phyloP scores from a whole-genome alignment of 1,140 invertebrate species.

The Armadillidium nasatum region DNA sequence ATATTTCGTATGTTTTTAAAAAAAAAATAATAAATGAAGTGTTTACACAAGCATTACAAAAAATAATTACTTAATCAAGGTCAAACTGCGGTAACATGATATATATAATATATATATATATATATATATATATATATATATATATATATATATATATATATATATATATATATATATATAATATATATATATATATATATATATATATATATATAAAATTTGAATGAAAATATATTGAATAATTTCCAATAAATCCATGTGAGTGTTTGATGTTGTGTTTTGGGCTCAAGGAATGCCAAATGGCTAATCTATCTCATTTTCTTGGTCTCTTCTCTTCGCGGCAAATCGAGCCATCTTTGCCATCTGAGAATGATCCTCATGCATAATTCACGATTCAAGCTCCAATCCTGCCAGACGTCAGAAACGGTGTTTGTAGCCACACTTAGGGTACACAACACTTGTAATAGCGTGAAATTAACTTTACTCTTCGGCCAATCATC shows the following conservation, averaged over 20 bases:
- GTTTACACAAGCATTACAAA: too few relatives aligned
- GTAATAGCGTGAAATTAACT: conserved; percentile 9
- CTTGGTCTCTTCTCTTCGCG: not conserved
- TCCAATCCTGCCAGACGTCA: conserved; percentile 10
- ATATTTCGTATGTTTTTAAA: too few relatives aligned
- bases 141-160: too few relatives aligned
- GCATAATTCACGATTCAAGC: conserved; percentile 7
- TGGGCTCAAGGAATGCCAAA: conserved; percentile 5
- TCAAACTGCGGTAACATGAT: too few relatives aligned
- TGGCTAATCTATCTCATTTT: conserved; percentile 13
- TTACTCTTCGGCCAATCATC: not conserved
- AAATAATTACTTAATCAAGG: too few relatives aligned
- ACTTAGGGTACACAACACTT: not conserved
- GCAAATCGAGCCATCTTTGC: conserved; percentile 9
- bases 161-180: too few relatives aligned
- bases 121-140: too few relatives aligned
- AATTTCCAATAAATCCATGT: conserved; percentile 1
- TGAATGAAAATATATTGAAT: conserved; percentile 4
- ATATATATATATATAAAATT: not conserved
- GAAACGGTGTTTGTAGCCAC: conserved; percentile 11
- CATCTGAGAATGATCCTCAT: conserved; percentile 9
- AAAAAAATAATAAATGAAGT: too few relatives aligned
- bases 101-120: too few relatives aligned
- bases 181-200: too few relatives aligned
- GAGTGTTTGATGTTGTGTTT: conserved; percentile 4